Evolutionary conservation across 2,888 invertebrate genomes (phyloP), one percentile per base, ranked within the genome.

Genomic region (Pseudococcus longispinus): DNA sequence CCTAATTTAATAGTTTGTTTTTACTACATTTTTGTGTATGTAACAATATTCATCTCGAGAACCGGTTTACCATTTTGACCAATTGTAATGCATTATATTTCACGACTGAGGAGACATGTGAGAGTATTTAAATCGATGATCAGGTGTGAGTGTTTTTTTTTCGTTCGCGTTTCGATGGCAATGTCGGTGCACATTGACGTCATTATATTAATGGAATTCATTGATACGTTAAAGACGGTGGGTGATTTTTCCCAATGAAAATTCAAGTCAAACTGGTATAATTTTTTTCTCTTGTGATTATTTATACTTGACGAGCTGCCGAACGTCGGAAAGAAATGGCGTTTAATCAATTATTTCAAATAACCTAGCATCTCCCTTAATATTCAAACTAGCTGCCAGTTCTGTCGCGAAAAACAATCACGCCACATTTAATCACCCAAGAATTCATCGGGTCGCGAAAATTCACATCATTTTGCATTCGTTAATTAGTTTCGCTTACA

Each of bases 1-100:
- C 77, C 42, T 80, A 20, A 80, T 42, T 42, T 80, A 26, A 80
- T 80, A 11, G 77, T 80, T 80, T 80, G 42, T 80, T 80, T 80
- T 80, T 42, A 8, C 77, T 60, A 60, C 60, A 37, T 60, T 60
- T 60, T 60, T 60, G 11, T 60, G 8, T n/a, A n/a, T n/a, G 37
- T 55, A 77, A 20, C 42, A n/a, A 42, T 74, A n/a, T 80, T 80
- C 20, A 18, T 42, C 11, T 18, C 37, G 11, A 42, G 20, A 80
- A 80, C 77, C 77, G 77, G 77, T 80, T 80, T 80, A n/a, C 77
- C 29, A 80, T 74, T 74, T 74, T 32, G 74, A 37, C 42, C 77
- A 42, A 42, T 42, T 20, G 29, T 29, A 29, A 29, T 70, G 18
- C 29, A 70, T 29, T 26, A 26, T 18, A 26, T 26, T 51, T 51